Evolutionary conservation across 2,888 invertebrate genomes (phyloP).

Genomic region (Tillus elongatus): DNA sequence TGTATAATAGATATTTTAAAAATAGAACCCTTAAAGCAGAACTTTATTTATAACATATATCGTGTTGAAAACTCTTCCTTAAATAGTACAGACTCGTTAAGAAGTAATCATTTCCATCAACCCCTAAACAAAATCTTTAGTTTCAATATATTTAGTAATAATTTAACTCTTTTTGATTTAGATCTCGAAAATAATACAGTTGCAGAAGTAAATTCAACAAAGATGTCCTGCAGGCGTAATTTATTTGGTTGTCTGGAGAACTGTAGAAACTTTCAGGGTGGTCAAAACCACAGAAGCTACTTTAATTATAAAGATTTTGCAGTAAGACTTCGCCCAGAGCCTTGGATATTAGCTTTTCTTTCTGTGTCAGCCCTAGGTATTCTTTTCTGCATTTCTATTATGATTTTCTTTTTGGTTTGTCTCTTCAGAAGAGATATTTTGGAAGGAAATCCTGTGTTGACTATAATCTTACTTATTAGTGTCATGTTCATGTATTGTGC

Average conservation of each 20-base stretch:
- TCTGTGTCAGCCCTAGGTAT: slow-evolving; percentile 59
- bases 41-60: slow-evolving; percentile 35
- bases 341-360: slow-evolving; percentile 54
- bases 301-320: background rate
- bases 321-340: slow-evolving; percentile 33
- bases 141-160: slow-evolving; percentile 34
- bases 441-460: slow-evolving; percentile 56
- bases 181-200: slow-evolving; percentile 17
- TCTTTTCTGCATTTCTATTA: slow-evolving; percentile 54
- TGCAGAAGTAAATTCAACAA: no score
- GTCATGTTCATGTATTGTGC: slow-evolving; percentile 45
- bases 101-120: slow-evolving; percentile 24
- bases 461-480: slow-evolving; percentile 43
- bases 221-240: background rate
- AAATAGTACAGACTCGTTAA: slow-evolving; percentile 16
- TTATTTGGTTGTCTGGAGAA: background rate
- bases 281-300: no score
- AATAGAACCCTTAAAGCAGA: slow-evolving; percentile 30
- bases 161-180: slow-evolving; percentile 26
- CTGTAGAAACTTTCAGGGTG: background rate
- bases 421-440: slow-evolving; percentile 55
- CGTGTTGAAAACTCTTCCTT: slow-evolving; percentile 25
- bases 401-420: slow-evolving; percentile 55
- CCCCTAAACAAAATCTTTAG: slow-evolving; percentile 29
- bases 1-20: slow-evolving; percentile 27